Percentiles rank a stretch among this genome's conserved stretches.
phyloP scores from a whole-genome alignment of 1,140 invertebrate genomes.

The Hylaeus anthracinus region DNA sequence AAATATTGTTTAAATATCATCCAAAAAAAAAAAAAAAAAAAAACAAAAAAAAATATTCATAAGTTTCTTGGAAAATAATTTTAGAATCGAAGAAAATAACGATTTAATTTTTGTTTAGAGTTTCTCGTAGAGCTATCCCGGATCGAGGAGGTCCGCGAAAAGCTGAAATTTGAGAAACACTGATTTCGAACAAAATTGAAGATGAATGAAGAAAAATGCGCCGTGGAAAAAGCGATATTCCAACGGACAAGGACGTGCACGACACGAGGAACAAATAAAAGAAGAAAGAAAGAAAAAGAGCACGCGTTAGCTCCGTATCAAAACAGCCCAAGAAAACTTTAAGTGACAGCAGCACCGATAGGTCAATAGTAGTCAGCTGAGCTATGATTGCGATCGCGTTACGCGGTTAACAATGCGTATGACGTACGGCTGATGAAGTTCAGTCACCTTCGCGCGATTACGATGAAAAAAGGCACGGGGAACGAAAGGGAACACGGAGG shows the following conservation, averaged over 20 bases:
- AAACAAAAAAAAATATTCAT: too few relatives aligned
- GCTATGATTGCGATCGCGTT: constrained; percentile 45
- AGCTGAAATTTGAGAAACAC: too few relatives aligned
- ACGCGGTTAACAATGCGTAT: constrained; percentile 40
- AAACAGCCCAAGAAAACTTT: constrained; percentile 8
- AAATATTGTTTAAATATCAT: too few relatives aligned
- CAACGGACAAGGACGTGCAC: neutral
- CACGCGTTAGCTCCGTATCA: neutral
- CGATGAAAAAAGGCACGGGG: neutral
- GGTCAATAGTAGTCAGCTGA: constrained; percentile 53
- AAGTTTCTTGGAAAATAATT: too few relatives aligned
- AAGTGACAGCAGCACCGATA: constrained; percentile 40
- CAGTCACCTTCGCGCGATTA: constrained; percentile 48
- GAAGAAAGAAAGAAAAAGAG: neutral
- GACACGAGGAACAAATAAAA: neutral
- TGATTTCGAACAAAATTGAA: neutral
- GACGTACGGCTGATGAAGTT: constrained; percentile 43
- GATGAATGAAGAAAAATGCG: neutral
- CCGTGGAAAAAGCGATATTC: neutral
- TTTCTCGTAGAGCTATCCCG: too few relatives aligned
- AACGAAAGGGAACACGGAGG: neutral
- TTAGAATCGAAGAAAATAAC: too few relatives aligned
- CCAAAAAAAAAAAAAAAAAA: too few relatives aligned
- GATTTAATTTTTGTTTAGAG: too few relatives aligned
- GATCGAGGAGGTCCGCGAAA: too few relatives aligned